A percentile compares a stretch with the other conserved stretches of the same genome.
Evolutionary conservation across 2,797 vertebrate genomes (phyloP).

Genomic region (Hippopotamyrus pictus): DNA sequence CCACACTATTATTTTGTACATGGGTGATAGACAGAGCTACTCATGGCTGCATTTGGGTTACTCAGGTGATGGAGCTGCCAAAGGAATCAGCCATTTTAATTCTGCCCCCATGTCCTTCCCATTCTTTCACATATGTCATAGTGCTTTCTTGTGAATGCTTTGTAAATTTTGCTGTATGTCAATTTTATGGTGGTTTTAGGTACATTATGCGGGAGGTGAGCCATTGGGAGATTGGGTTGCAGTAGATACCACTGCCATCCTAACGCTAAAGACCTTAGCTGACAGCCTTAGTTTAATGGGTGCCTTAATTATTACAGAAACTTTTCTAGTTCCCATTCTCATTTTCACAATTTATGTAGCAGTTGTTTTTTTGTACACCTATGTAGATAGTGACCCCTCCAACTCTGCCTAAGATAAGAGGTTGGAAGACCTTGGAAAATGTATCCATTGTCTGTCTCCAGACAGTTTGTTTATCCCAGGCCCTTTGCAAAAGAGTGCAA

Average conservation of each 20-base stretch:
- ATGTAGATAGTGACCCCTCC: neutral
- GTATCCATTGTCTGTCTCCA: constrained; percentile 36
- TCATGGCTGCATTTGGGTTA: neutral
- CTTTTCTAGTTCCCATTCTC: constrained; percentile 40
- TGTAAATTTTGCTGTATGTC: neutral
- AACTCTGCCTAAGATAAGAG: neutral
- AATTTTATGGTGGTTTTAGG: constrained; percentile 3
- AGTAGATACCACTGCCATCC: neutral
- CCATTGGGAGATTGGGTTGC: neutral
- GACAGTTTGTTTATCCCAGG: constrained; percentile 48
- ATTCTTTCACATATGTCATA: neutral
- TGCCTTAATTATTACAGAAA: constrained; percentile 28
- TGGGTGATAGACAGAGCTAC: neutral
- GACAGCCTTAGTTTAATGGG: neutral
- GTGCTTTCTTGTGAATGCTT: neutral
- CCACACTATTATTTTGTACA: neutral
- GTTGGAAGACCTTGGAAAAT: constrained; percentile 41
- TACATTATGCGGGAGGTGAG: neutral
- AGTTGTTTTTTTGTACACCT: neutral
- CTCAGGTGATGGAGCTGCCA: neutral
- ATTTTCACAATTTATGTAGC: neutral
- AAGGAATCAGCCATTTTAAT: constrained; percentile 5
- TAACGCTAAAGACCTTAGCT: neutral
- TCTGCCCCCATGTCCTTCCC: neutral
- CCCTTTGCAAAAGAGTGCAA: constrained; percentile 25